A percentile compares a stretch with the other conserved stretches of the same genome.
These are phyloP conservation scores for Galagoides demidoff DNA, from an alignment of 2,797 vertebrate species.

Conservation along the genomic window DNA sequence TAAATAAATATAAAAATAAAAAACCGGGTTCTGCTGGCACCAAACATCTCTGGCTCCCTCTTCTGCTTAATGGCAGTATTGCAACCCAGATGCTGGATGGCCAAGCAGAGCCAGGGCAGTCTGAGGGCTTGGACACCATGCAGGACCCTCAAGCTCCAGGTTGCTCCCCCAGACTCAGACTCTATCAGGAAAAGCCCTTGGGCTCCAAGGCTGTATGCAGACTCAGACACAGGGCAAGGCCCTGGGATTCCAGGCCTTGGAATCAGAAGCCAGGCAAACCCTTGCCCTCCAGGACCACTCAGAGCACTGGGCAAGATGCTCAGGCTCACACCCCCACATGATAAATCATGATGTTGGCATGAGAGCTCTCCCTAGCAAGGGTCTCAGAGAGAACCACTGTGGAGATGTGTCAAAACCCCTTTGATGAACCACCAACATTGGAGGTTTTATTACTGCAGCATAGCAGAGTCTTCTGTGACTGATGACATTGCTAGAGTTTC, in stretches of 20 bases:
- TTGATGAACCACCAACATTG: no score
- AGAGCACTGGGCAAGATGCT: neutral
- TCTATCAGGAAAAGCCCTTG: neutral
- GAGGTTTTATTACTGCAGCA: neutral
- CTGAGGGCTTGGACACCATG: rapidly evolving
- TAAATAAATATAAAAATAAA: no score
- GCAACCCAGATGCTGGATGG: neutral
- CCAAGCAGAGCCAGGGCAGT: neutral
- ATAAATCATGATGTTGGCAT: neutral
- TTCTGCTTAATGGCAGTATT: neutral
- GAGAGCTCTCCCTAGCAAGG: neutral
- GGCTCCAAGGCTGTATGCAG: no score
- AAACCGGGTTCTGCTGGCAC: neutral
- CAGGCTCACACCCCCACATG: neutral
- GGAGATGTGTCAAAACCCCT: no score
- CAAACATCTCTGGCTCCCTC: neutral
- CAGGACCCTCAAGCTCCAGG: no score
- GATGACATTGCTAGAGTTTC: neutral
- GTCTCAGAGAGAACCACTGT: neutral
- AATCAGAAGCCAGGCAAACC: no score
- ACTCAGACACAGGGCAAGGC: no score
- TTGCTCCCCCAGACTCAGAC: no score
- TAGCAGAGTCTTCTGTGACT: neutral
- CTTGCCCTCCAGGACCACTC: neutral
- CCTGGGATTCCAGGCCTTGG: no score